Percentiles rank a stretch among this genome's conserved stretches.
phyloP scores from a whole-genome alignment of 2,888 invertebrate species.

The Trichopria drosophilae region DNA sequence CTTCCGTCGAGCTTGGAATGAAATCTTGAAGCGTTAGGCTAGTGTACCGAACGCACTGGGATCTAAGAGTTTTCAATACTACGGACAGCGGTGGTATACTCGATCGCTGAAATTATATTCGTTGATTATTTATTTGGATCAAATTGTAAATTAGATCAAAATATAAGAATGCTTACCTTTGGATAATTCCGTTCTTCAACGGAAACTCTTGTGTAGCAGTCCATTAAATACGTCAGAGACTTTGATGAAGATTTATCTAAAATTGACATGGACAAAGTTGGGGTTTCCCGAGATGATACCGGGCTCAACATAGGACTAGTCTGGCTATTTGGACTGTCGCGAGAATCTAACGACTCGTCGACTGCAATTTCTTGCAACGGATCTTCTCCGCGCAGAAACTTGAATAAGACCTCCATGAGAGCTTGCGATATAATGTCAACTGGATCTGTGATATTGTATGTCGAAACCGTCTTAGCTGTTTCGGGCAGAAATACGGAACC shows the following conservation, averaged over 20 bases:
- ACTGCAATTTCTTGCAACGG: conserved; percentile 62
- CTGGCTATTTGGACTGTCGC: conserved; percentile 57
- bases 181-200: conserved; percentile 76
- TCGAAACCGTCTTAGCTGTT: conserved; percentile 52
- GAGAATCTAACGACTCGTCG: conserved; percentile 54
- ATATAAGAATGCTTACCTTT: conserved; percentile 59
- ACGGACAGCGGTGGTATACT: conserved; percentile 75
- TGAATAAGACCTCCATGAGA: conserved; percentile 68
- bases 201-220: conserved; percentile 72
- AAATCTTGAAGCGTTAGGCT: conserved; percentile 64
- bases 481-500: conserved; percentile 60
- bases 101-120: conserved; percentile 62
- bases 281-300: conserved; percentile 46
- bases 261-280: conserved; percentile 54
- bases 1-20: conserved; percentile 50
- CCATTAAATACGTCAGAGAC: conserved; percentile 62
- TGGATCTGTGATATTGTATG: conserved; percentile 38
- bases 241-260: conserved; percentile 55
- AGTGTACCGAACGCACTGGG: conserved; percentile 67
- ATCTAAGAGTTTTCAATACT: conserved; percentile 62
- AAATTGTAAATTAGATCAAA: conserved; percentile 7
- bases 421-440: conserved; percentile 60
- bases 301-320: conserved; percentile 59
- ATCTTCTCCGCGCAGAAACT: conserved; percentile 64
- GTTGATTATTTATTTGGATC: not conserved